Evolutionary conservation across 2,888 invertebrate species (phyloP), one percentile per base, ranked within the genome.

Genomic region (Gryllus longicercus): DNA sequence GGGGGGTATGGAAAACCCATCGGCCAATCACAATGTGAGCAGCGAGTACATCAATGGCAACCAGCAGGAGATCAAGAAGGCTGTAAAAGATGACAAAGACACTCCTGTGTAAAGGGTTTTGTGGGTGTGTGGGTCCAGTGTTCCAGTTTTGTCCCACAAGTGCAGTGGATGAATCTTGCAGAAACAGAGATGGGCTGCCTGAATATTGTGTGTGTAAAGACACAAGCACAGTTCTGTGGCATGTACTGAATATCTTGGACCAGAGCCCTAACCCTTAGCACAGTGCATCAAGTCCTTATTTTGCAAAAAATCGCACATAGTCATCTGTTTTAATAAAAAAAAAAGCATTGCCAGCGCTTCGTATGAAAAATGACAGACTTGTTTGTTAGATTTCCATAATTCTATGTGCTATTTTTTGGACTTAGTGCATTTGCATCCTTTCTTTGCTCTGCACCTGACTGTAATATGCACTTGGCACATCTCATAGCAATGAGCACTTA

Each of bases 41-140:
- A 89, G 89, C 83, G 90, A 91, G 84, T 90, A 90, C 87, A 89
- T 90, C 84, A 90, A 90, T 85, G 90, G 90, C 82, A 89, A 89
- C 85, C 89, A 89, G 84, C 87, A 89, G 84, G 87, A 89, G 84
- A 90, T 90, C 87, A 88, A 90, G 84, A 86, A 86, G 21, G 77
- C 80, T 75, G 76, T 74, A 84, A 90, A 90, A 84, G 88, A 89
- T 85, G 90, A 90, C 85, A 90, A 90, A 85, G 90, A 91, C 85
- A 91, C 91, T 79, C 90, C 90, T 78, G 91, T 91, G 84, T 91
- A 90, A 89, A 38, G 83, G 77, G 82, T 80, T 51, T 79, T 81
- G 74, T 77, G 16, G 38, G 50, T 74, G 38, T 18, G 63, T 63
- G 63, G 63, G 63, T 63, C 63, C 63, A 63, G 63, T 63, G 63